Percentiles rank a stretch among this genome's conserved stretches.
phyloP scores from a whole-genome alignment of 2,797 vertebrate genomes.

The Phaenicophaeus curvirostris region DNA sequence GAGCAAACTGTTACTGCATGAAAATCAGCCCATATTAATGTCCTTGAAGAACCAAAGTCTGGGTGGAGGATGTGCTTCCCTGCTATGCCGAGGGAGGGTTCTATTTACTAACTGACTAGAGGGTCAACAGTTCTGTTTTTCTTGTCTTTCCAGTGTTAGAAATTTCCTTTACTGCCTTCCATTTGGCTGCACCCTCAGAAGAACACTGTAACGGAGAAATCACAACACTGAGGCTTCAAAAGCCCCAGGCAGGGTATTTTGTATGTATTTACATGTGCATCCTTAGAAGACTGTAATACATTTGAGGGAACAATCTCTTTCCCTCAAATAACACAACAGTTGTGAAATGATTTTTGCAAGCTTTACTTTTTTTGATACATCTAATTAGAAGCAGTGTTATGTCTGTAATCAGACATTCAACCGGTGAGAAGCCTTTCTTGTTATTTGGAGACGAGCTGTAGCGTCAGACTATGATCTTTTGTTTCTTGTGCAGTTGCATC shows the following conservation, averaged over 20 bases:
- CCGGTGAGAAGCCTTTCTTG: slow-evolving; percentile 26
- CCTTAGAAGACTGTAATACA: not conserved
- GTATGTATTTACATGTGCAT: not conserved
- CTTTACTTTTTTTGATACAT: slow-evolving; percentile 22
- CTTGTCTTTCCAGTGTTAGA: not conserved
- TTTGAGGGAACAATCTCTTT: not conserved
- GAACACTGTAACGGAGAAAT: not conserved
- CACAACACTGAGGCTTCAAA: not conserved
- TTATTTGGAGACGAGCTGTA: not conserved
- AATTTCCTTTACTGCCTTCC: not conserved
- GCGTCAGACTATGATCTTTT: not conserved
- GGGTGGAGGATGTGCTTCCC: not conserved
- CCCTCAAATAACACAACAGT: not conserved
- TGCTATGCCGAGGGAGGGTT: not conserved
- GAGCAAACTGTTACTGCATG: slow-evolving; percentile 31
- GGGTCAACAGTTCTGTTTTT: not conserved
- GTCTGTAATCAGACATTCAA: not conserved
- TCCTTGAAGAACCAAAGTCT: slow-evolving; percentile 25
- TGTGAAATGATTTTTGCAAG: slow-evolving; percentile 19
- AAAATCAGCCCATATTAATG: slow-evolving; percentile 20
- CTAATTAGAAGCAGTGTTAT: slow-evolving; percentile 5
- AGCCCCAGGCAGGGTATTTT: not conserved
- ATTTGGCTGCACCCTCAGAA: not conserved
- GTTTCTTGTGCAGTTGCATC: not conserved
- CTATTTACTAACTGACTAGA: not conserved